phyloP scores from a whole-genome alignment of 2,113 vertebrate species.

The Corvus moneduloides region DNA sequence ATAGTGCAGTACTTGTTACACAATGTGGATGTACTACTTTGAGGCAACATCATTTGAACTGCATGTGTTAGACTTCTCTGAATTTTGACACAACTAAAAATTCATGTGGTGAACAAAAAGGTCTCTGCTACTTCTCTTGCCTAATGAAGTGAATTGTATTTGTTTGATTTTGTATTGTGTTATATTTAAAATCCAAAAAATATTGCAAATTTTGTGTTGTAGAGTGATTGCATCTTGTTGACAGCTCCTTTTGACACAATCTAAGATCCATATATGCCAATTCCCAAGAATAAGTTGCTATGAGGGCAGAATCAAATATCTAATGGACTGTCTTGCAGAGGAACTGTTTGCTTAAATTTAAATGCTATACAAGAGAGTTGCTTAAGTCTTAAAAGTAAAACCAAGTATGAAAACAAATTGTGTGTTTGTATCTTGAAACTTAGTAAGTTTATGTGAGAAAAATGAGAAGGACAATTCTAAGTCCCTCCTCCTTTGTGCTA shows the following conservation, averaged over 20 bases:
- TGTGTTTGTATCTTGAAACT: neutral
- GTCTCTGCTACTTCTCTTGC: neutral
- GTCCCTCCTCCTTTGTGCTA: neutral
- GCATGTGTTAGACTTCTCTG: neutral
- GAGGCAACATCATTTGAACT: neutral
- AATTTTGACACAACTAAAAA: neutral
- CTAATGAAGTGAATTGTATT: neutral
- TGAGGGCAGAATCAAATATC: neutral
- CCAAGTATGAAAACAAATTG: neutral
- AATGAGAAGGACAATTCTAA: neutral
- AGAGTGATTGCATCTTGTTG: neutral
- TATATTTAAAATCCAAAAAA: neutral
- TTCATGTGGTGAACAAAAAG: neutral
- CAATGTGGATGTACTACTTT: neutral
- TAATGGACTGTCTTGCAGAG: neutral
- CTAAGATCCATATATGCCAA: neutral
- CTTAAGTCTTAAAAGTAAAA: neutral
- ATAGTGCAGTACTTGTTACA: neutral
- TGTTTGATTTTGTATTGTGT: neutral
- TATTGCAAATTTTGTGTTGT: neutral
- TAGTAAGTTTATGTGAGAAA: neutral
- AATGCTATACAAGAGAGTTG: neutral
- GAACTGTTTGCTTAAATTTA: neutral
- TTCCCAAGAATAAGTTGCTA: neutral
- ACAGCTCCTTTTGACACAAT: neutral